Evolutionary conservation across 2,888 invertebrate genomes (phyloP).

Genomic region (Oasisia sp.): DNA sequence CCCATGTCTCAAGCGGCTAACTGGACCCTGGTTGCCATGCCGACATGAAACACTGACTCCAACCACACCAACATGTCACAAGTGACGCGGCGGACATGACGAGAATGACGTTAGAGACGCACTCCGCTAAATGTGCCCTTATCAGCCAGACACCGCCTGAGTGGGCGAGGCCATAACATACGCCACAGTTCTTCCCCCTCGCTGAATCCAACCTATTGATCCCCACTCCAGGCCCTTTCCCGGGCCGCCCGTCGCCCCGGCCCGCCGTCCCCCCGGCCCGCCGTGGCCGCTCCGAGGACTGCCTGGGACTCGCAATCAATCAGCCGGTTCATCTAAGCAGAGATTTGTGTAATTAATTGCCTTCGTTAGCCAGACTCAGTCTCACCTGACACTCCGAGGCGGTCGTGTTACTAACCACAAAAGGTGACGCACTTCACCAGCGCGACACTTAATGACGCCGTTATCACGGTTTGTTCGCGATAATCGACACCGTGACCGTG

Average conservation of each 20-base stretch:
- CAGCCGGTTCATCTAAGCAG: background rate
- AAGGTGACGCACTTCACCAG: background rate
- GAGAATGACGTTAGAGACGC: background rate
- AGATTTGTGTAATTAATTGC: conserved; percentile 4
- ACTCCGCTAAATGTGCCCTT: background rate
- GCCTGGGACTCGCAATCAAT: background rate
- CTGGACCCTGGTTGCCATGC: background rate
- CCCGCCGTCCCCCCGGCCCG: background rate
- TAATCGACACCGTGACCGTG: background rate
- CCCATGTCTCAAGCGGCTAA: background rate
- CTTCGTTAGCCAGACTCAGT: background rate
- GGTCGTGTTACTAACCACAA: background rate
- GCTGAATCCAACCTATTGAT: background rate
- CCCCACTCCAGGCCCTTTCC: background rate
- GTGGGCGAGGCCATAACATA: background rate
- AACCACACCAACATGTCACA: background rate
- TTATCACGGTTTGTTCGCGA: background rate
- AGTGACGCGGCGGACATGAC: background rate
- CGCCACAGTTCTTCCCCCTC: background rate
- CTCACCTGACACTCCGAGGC: background rate
- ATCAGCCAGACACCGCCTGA: background rate
- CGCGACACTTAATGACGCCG: background rate
- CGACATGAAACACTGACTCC: background rate
- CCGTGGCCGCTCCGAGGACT: background rate
- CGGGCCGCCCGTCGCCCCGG: background rate